A percentile compares a stretch with the other conserved stretches of the same genome.
phyloP scores from a whole-genome alignment of 2,888 invertebrate genomes.

The Pristionchus japonicus region DNA sequence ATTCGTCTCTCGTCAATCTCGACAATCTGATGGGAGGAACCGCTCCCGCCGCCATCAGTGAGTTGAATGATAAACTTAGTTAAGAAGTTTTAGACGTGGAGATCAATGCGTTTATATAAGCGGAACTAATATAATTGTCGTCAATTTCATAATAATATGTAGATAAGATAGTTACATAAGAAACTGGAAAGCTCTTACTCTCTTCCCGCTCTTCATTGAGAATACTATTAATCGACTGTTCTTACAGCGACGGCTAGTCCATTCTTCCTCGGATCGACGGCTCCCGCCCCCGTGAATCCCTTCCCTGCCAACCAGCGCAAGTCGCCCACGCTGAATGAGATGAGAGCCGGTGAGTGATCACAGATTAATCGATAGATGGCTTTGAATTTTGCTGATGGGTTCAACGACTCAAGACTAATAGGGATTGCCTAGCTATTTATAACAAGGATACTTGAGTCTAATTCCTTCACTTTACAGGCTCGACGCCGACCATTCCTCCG shows the following conservation, averaged over 20 bases:
- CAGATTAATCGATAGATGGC: not conserved
- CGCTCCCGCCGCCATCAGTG: conserved; percentile 53
- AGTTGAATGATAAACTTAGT: not conserved
- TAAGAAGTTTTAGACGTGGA: too few relatives aligned
- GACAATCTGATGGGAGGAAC: conserved; percentile 89
- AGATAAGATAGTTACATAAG: too few relatives aligned
- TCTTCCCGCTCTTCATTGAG: not conserved
- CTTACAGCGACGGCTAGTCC: conserved; percentile 68
- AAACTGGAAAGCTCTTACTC: not conserved
- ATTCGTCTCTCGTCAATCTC: conserved; percentile 95
- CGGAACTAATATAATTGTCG: too few relatives aligned
- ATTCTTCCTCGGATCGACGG: conserved; percentile 62
- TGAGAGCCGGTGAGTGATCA: conserved; percentile 68
- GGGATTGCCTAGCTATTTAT: too few relatives aligned
- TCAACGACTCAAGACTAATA: too few relatives aligned
- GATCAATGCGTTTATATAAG: too few relatives aligned
- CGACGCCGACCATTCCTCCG: conserved; percentile 43
- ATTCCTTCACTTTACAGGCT: not conserved
- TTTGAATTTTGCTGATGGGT: too few relatives aligned
- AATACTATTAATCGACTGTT: not conserved
- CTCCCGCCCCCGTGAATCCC: conserved; percentile 78
- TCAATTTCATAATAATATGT: too few relatives aligned
- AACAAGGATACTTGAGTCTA: too few relatives aligned
- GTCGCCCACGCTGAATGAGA: conserved; percentile 82
- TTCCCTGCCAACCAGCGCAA: conserved; percentile 82